Base-by-base conservation (phyloP, 2,888 invertebrate species). In the Disparrhopalites patrizii region DNA sequence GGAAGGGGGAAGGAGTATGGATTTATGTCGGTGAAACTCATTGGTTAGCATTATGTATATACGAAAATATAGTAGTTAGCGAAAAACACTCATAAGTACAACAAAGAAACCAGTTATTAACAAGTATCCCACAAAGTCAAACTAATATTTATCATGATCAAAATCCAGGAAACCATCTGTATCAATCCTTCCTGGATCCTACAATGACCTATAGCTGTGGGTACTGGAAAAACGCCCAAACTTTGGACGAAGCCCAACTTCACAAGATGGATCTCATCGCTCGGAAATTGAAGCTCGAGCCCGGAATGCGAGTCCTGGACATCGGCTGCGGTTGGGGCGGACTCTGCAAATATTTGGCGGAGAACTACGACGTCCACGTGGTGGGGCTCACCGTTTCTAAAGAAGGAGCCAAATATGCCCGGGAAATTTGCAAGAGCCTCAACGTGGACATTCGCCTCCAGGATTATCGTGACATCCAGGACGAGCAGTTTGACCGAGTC, bases 301-400 rank as follows among this genome's bases (percentile, higher is more conserved):
- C 67, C 3, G 69, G 69, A 1, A 68, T 68, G 68, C 57, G 33
- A 27, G 67, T 69, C 15, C 67, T 69, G 5, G 69, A 69, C n/a
- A 65, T 69, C 27, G 69, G 69, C 3, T 67, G 69, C 40, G 69
- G 69, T 18, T 67, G 67, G 64, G 67, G 69, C 13, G 62, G 57
- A n/a, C 65, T 69, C 23, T 63, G 61, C 8, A 50, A 69, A 36
- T 58, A 65, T 20, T 31, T 69, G 5, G 25, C 64, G 3, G 28
- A 64, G 25, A 55, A 64, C 20, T 33, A 64, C 33, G 43, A 43
- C 10, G 64, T 64, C 20, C 7, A 18, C 18, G 56, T 64, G n/a
- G 55, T 64, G 18, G 64, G 56, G 10, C 18, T 40, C 25, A 64
- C 55, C 15, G 25, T 64, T 5, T 33, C 38, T 2, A 25, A 33